These are phyloP conservation scores for Montipora capricornis DNA, from an alignment of 64 coral and sea anemone genomes.

Conservation along the genomic window DNA sequence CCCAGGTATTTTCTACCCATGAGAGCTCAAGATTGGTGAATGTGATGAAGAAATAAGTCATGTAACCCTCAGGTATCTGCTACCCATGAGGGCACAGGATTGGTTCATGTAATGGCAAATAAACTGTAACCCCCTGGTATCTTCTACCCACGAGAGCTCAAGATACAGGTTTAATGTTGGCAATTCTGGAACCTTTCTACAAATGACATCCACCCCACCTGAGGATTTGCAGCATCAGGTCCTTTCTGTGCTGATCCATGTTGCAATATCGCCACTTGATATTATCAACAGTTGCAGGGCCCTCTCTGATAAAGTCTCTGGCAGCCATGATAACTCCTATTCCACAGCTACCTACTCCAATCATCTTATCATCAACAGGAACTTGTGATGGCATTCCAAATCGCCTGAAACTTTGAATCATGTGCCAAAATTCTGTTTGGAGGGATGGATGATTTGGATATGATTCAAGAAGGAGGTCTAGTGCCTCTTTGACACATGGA, in stretches of 20 bases:
- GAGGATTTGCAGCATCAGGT: conserved; percentile 51
- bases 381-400: conserved; percentile 58
- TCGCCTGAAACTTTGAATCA: neutral
- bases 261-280: conserved; percentile 42
- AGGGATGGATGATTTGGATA: neutral
- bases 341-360: conserved; percentile 55
- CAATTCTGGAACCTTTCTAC: neutral
- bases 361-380: conserved; percentile 2
- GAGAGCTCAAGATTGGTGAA: neutral
- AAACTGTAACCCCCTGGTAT: neutral
- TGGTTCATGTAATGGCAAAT: neutral
- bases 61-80: conserved; percentile 6
- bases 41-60: too few species aligned
- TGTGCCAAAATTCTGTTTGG: conserved; percentile 22
- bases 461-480: conserved; percentile 4
- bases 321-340: conserved; percentile 45
- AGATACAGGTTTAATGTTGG: neutral
- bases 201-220: neutral
- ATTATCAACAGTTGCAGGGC: neutral
- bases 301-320: conserved; percentile 44
- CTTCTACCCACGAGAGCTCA: neutral
- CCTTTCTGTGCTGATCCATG: conserved; percentile 30
- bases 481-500: conserved; percentile 51
- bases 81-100: neutral
- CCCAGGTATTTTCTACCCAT: neutral